These are phyloP conservation scores for Tetramorium alpestre DNA, from an alignment of 1,140 invertebrate species.

Conservation along the genomic window DNA sequence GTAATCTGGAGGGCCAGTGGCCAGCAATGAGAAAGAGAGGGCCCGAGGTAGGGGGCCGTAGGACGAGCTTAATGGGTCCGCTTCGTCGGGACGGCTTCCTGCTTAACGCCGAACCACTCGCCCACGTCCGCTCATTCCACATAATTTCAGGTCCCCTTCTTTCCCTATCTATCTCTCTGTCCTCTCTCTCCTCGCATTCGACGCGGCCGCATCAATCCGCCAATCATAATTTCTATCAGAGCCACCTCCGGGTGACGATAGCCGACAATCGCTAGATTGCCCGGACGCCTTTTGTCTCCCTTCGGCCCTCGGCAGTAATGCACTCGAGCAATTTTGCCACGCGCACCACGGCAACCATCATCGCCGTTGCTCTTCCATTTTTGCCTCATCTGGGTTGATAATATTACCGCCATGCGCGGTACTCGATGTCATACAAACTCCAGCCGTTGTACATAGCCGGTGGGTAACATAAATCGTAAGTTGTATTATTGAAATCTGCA, in stretches of 20 bases:
- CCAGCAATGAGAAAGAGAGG: constrained; percentile 39
- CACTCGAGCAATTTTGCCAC: constrained; percentile 71
- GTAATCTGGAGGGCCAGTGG: constrained; percentile 73
- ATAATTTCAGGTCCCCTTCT: constrained; percentile 67
- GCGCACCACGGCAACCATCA: constrained; percentile 39
- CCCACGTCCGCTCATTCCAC: constrained; percentile 82
- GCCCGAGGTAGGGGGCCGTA: constrained; percentile 34
- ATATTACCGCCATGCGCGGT: background rate
- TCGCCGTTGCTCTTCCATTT: background rate
- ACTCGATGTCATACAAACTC: background rate
- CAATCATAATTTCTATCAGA: constrained; percentile 86
- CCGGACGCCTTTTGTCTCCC: constrained; percentile 83
- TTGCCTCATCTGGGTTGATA: background rate
- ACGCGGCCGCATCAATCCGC: constrained; percentile 79
- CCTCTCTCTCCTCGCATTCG: constrained; percentile 35
- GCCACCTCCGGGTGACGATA: constrained; percentile 86
- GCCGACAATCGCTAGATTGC: constrained; percentile 80
- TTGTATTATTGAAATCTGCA: background rate
- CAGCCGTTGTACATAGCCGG: background rate
- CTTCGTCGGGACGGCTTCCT: constrained; percentile 85
- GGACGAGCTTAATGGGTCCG: constrained; percentile 80
- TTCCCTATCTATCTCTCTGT: constrained; percentile 55
- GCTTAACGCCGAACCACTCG: constrained; percentile 85
- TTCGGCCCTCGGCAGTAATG: constrained; percentile 48
- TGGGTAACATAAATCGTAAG: background rate